Evolutionary conservation across 2,888 invertebrate species (phyloP).

Genomic region (Stenichneumon culpator): DNA sequence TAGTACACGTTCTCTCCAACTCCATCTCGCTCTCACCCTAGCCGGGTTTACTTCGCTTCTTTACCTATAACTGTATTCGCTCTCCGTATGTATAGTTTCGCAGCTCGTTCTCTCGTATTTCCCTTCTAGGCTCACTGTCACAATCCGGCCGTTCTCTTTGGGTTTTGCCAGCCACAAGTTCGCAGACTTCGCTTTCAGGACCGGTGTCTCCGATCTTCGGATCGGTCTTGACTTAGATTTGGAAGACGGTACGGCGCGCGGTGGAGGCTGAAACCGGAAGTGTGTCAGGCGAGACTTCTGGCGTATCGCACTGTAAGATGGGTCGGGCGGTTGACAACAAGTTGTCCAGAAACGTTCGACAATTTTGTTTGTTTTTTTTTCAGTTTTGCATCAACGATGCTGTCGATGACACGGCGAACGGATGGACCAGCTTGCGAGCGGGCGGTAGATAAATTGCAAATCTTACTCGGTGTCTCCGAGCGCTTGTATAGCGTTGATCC

Average conservation of each 20-base stretch:
- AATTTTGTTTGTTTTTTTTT: too few species aligned
- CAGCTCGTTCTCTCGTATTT: constrained; percentile 58
- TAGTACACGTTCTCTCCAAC: constrained; percentile 39
- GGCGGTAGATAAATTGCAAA: neutral
- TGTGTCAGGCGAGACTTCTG: too few species aligned
- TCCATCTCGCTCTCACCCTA: constrained; percentile 64
- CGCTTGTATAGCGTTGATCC: neutral
- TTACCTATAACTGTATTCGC: constrained; percentile 46
- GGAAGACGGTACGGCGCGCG: too few species aligned
- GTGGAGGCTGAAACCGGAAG: too few species aligned
- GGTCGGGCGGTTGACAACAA: too few species aligned
- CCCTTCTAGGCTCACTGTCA: constrained; percentile 29
- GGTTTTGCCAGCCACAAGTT: neutral
- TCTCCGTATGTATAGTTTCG: constrained; percentile 4
- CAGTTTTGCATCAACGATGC: too few species aligned
- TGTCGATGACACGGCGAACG: too few species aligned
- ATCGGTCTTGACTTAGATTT: neutral
- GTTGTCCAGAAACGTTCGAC: too few species aligned
- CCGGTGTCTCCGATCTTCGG: neutral
- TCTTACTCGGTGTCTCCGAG: neutral
- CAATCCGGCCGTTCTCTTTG: constrained; percentile 18
- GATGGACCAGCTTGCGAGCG: neutral
- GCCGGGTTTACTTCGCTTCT: constrained; percentile 63
- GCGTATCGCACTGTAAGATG: too few species aligned
- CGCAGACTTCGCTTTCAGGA: neutral